These are phyloP conservation scores for Papilio elwesi DNA, from an alignment of 2,888 invertebrate species.

Conservation along the genomic window DNA sequence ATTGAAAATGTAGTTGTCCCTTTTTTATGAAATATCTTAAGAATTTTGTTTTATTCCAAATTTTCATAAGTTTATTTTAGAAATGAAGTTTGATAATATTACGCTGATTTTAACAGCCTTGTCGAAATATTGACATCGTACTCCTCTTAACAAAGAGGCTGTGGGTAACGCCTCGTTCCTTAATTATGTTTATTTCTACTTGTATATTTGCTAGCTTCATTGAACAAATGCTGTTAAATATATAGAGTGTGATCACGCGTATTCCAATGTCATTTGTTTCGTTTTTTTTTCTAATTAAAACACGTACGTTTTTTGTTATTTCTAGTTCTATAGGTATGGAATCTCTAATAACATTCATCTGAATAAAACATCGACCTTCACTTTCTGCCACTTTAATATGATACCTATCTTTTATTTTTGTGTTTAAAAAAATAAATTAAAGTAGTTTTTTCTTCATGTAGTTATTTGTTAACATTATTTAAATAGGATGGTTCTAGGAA, in stretches of 20 bases:
- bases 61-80: too few relatives aligned
- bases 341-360: slow-evolving; percentile 9
- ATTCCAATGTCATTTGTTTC: slow-evolving; percentile 6
- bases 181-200: too few relatives aligned
- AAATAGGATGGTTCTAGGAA: background rate
- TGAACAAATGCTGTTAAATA: slow-evolving; percentile 4
- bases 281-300: slow-evolving; percentile 27
- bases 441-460: background rate
- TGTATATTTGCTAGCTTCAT: background rate
- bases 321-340: slow-evolving; percentile 8
- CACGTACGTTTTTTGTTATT: slow-evolving; percentile 14
- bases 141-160: too few relatives aligned
- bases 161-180: too few relatives aligned
- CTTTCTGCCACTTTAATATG: background rate
- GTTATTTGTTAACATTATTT: background rate
- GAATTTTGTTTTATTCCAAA: too few relatives aligned
- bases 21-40: too few relatives aligned
- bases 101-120: too few relatives aligned
- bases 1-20: too few relatives aligned
- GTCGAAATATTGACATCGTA: too few relatives aligned
- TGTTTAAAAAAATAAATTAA: background rate
- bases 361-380: background rate
- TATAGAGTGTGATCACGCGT: background rate
- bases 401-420: background rate
- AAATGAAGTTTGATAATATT: too few relatives aligned